Evolutionary conservation across 2,888 invertebrate species (phyloP), one percentile per base, ranked within the genome.

Genomic region (Ptychoptera albimana): DNA sequence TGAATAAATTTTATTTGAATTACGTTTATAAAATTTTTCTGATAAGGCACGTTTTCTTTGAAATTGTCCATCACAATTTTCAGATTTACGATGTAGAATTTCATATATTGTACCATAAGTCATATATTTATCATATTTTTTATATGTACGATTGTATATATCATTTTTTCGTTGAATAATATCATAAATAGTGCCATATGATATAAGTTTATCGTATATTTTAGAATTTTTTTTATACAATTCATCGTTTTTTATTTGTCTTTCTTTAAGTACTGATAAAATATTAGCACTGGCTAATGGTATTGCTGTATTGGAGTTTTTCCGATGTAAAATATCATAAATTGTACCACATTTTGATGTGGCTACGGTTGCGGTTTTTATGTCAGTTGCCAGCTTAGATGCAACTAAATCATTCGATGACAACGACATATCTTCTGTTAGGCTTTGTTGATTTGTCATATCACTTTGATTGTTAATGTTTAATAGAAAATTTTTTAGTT

Each of bases 101-200:
- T 66, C 66, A 50, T 66, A 66, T 44, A 66, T 64, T 40, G 66
- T 66, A 45, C 66, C 66, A 48, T 65, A 65, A 29, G 65, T 66
- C 65, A 65, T 66, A 48, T 66, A 65, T 45, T 65, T 64, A 52
- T 65, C 65, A 49, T 64, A 66, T 45, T 63, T 63, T 46, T 62
- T 61, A 51, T 60, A 61, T 10, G 62, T 61, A 50, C 60, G 47
- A 48, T 59, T 59, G 52, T 62, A 64, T 23, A 49, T 48, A 31
- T 65, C 63, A 39, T 63, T 64, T 49, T 65, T 65, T 10, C 60
- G 59, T 50, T 66, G 66, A 31, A 65, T 63, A 29, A 65, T 66
- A 49, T 66, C 66, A 51, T 66, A 65, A 47, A 66, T 65, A 37
- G 64, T 66, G 39, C 66, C 66, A 44, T 65, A 65, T 11, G 51